These are phyloP conservation scores for Bombus huntii DNA, from an alignment of 1,140 invertebrate species.

Conservation along the genomic window DNA sequence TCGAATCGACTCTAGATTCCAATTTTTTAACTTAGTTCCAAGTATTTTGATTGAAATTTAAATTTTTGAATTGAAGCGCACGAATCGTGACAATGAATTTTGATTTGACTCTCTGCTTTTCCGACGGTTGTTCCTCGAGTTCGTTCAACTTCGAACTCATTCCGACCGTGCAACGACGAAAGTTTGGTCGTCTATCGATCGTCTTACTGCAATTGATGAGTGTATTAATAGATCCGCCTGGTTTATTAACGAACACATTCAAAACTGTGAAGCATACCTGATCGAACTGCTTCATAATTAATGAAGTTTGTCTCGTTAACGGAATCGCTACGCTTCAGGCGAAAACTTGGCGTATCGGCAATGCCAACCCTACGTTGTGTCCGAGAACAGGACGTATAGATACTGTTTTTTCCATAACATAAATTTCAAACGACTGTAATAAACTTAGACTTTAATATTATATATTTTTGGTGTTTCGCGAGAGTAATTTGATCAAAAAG, in stretches of 20 bases:
- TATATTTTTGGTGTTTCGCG: too few relatives aligned
- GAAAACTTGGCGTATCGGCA: conserved; percentile 6
- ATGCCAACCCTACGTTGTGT: background rate
- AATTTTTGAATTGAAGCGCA: background rate
- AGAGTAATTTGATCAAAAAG: too few relatives aligned
- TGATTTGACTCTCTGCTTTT: background rate
- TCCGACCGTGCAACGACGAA: background rate
- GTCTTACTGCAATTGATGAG: conserved; percentile 34
- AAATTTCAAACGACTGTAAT: background rate
- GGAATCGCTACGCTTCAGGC: background rate
- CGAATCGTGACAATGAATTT: background rate
- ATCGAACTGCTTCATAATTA: conserved; percentile 52
- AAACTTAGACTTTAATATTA: background rate
- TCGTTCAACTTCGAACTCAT: conserved; percentile 20
- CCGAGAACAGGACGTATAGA: background rate
- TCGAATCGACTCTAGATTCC: too few relatives aligned
- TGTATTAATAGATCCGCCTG: conserved; percentile 47
- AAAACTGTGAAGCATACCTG: conserved; percentile 1
- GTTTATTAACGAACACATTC: conserved; percentile 38
- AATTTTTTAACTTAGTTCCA: background rate
- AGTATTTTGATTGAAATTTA: background rate
- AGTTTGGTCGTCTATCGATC: conserved; percentile 35
- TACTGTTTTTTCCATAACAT: background rate
- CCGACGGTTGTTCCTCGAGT: background rate
- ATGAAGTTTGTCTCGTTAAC: conserved; percentile 51